A percentile compares a stretch with the other conserved stretches of the same genome.
phyloP scores from a whole-genome alignment of 2,888 invertebrate genomes.

The Eilema caniola region DNA sequence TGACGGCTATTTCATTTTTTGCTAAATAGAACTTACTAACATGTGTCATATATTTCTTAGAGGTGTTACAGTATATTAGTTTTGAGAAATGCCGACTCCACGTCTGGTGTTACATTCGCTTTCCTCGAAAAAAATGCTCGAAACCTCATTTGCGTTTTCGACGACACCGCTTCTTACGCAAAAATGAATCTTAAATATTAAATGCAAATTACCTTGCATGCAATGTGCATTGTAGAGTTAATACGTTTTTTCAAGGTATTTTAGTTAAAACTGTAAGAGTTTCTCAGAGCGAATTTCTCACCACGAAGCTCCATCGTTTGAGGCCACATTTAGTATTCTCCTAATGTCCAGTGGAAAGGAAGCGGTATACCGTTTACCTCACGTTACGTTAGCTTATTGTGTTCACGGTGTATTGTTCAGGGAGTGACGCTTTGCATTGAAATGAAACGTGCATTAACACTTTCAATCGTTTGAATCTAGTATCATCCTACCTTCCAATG shows the following conservation, averaged over 20 bases:
- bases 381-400: slow-evolving; percentile 77
- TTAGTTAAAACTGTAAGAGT: slow-evolving; percentile 11
- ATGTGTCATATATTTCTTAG: slow-evolving; percentile 47
- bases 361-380: slow-evolving; percentile 77
- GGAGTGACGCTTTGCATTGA: slow-evolving; percentile 69
- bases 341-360: slow-evolving; percentile 68
- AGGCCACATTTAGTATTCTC: slow-evolving; percentile 72
- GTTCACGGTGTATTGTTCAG: slow-evolving; percentile 73
- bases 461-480: slow-evolving; percentile 38
- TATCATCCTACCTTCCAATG: slow-evolving; percentile 5
- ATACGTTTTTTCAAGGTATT: slow-evolving; percentile 20
- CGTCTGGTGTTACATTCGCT: slow-evolving; percentile 18
- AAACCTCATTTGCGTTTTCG: slow-evolving; percentile 26
- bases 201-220: slow-evolving; percentile 25
- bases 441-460: slow-evolving; percentile 57
- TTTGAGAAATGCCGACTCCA: slow-evolving; percentile 29
- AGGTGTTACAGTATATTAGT: slow-evolving; percentile 29
- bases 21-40: slow-evolving; percentile 47
- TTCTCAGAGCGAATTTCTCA: slow-evolving; percentile 28
- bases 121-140: slow-evolving; percentile 20
- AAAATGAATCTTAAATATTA: slow-evolving; percentile 20
- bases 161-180: slow-evolving; percentile 18
- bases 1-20: slow-evolving; percentile 53
- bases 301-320: slow-evolving; percentile 53
- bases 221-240: slow-evolving; percentile 20